phyloP scores from a whole-genome alignment of 2,113 vertebrate genomes.

The Glaucomys volans region DNA sequence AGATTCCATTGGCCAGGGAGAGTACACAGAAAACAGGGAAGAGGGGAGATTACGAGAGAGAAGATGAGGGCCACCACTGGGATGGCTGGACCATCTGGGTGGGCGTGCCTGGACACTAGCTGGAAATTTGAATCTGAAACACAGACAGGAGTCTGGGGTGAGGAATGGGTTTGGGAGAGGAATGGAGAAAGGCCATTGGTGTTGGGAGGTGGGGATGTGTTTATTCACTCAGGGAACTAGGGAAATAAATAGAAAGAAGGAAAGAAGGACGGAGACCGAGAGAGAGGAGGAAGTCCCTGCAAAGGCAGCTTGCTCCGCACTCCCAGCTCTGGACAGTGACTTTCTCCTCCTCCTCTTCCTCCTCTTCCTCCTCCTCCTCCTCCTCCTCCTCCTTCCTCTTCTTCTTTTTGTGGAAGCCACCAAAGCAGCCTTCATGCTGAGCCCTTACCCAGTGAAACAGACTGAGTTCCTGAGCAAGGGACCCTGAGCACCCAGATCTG shows the following conservation, averaged over 20 bases:
- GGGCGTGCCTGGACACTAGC: not conserved
- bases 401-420: not conserved
- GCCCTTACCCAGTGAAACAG: not conserved
- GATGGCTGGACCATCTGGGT: rapidly evolving
- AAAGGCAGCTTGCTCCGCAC: not conserved
- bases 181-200: not conserved
- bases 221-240: not conserved
- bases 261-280: not conserved
- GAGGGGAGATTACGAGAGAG: not conserved
- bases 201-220: not conserved
- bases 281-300: not conserved
- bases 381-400: too few species aligned
- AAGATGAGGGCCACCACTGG: not conserved
- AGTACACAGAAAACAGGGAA: not conserved
- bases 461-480: not conserved
- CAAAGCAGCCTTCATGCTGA: not conserved
- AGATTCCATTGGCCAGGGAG: not conserved
- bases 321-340: not conserved
- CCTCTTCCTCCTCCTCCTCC: too few species aligned
- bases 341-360: too few species aligned
- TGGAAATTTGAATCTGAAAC: not conserved
- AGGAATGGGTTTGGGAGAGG: not conserved
- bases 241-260: not conserved
- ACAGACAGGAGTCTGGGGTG: not conserved
- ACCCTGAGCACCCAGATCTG: not conserved